A percentile compares a stretch with the other conserved stretches of the same genome.
Evolutionary conservation across 2,888 invertebrate species (phyloP).

Genomic region (Bruchidius siliquastri): DNA sequence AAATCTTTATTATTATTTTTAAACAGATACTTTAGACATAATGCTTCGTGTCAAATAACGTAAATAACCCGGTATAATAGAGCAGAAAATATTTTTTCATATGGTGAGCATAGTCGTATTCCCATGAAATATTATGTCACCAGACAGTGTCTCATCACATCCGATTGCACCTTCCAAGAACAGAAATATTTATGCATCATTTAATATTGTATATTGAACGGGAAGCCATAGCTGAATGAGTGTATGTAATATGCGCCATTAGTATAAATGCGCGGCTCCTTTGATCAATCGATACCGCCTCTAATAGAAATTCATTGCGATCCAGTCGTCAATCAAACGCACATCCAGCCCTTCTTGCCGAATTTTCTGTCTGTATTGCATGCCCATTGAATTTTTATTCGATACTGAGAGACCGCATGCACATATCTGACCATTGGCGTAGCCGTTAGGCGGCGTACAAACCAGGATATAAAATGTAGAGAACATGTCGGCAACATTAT

Average conservation of each 20-base stretch:
- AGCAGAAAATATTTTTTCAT: too few species aligned
- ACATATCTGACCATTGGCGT: neutral
- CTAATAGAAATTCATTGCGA: neutral
- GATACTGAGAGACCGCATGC: neutral
- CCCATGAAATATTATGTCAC: neutral
- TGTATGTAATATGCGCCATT: neutral
- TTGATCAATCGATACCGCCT: neutral
- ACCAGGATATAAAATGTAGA: too few species aligned
- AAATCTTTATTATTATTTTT: too few species aligned
- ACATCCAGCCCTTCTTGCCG: neutral
- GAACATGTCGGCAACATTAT: too few species aligned
- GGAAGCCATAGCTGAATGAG: neutral
- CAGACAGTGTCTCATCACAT: neutral
- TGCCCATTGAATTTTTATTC: neutral
- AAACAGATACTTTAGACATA: too few species aligned
- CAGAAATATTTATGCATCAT: neutral
- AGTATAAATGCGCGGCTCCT: neutral
- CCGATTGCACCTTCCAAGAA: neutral
- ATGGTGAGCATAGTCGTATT: too few species aligned
- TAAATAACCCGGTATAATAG: too few species aligned
- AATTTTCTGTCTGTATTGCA: neutral
- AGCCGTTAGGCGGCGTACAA: too few species aligned
- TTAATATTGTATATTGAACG: neutral
- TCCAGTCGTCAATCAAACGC: neutral
- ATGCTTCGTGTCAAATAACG: too few species aligned